Base-by-base conservation (phyloP, 2,113 vertebrate species). In the Muscicapa adusta region DNA sequence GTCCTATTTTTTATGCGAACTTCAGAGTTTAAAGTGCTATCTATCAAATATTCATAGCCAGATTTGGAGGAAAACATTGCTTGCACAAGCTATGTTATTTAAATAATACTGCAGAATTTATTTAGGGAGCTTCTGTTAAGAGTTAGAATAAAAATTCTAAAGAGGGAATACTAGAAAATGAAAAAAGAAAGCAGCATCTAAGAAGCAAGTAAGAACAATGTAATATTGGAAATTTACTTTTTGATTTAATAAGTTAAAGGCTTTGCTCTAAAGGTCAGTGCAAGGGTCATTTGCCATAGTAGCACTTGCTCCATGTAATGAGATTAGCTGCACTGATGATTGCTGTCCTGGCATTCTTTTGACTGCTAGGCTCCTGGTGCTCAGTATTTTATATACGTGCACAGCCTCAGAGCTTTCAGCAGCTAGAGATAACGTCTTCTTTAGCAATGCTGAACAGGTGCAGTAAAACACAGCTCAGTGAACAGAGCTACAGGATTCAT, bases 1-100 rank as follows among this genome's bases (percentile, higher is more conserved):
- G 8, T 88, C 71, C 40, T 73, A 15, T 54, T 91, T 94, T 92
- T 92, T 62, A 62, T 80, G 88, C 78, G 66, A 54, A 53, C 88
- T 89, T 93, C 6, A 11, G 68, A 62, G 75, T 95, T 91, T 82
- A 34, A 93, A 92, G 54, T 83, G 74, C 77, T 88, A n/a, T 78
- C 61, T 91, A 25, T 95, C 94, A 90, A 96, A 95, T 93, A 96
- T 95, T 88, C 89, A 88, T 94, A 71, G 91, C 78, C 85, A 91
- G 91, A 91, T 91, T 83, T 88, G 67, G 95, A 91, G 63, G 74
- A 93, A 91, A 91, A 77, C 71, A 26, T 38, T 36, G 63, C 66
- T 83, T 89, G 56, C 73, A 94, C 38, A 31, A 90, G 85, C 91
- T 79, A 36, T 63, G 88, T 51, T 2, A 80, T 63, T 93, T 89